These are phyloP conservation scores for Pangasius sanitwongsei DNA, from an alignment of 2,797 vertebrate genomes.

Conservation along the genomic window DNA sequence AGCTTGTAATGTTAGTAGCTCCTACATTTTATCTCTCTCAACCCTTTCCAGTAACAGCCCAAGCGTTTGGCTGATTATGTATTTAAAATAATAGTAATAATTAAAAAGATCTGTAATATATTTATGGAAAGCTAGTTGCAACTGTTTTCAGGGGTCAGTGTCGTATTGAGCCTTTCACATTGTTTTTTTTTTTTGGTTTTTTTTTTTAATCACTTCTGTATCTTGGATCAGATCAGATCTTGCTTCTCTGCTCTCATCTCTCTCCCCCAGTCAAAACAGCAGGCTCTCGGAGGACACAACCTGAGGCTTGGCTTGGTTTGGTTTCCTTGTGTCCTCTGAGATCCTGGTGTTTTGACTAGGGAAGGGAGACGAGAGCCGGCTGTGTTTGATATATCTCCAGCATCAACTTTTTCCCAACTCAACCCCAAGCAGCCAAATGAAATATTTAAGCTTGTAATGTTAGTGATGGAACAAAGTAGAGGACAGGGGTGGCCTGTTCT, in stretches of 20 bases:
- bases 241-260: slow-evolving; percentile 43
- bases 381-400: slow-evolving; percentile 68
- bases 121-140: not conserved
- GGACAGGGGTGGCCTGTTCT: slow-evolving; percentile 18
- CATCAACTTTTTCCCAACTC: slow-evolving; percentile 57
- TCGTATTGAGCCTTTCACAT: not conserved
- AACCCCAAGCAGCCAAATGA: slow-evolving; percentile 63
- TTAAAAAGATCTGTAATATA: not conserved
- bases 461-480: slow-evolving; percentile 59
- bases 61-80: not conserved
- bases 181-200: not conserved
- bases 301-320: slow-evolving; percentile 38
- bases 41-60: too few relatives aligned
- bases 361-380: slow-evolving; percentile 61
- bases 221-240: not conserved
- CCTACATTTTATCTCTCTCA: not conserved
- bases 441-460: slow-evolving; percentile 67
- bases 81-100: not conserved
- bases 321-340: slow-evolving; percentile 61
- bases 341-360: slow-evolving; percentile 71
- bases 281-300: slow-evolving; percentile 57
- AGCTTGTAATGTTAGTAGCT: not conserved
- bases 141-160: not conserved
- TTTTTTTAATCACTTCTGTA: not conserved
- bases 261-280: slow-evolving; percentile 70